A percentile compares a stretch with the other conserved stretches of the same genome.
Evolutionary conservation across 2,888 invertebrate species (phyloP).

Genomic region (Lasioglossum lativentre): DNA sequence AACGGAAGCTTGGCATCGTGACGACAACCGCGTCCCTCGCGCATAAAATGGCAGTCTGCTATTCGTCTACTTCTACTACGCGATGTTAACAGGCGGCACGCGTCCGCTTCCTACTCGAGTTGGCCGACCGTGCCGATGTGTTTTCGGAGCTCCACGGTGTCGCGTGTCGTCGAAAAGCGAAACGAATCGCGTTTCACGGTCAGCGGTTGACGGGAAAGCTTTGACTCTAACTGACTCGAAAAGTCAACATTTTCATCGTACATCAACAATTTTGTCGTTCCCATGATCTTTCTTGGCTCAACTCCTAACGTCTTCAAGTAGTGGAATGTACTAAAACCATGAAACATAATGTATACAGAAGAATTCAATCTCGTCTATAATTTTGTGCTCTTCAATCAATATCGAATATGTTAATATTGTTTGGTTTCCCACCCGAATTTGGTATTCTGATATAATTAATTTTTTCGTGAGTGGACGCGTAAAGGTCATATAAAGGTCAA

Average conservation of each 20-base stretch:
- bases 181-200: constrained; percentile 41
- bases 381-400: neutral
- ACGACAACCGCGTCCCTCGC: constrained; percentile 33
- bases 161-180: constrained; percentile 32
- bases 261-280: too few relatives aligned
- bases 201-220: neutral
- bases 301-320: neutral
- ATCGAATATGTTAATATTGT: neutral
- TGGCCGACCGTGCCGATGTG: neutral
- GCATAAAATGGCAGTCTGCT: constrained; percentile 39
- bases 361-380: neutral
- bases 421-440: too few relatives aligned
- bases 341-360: neutral
- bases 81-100: constrained; percentile 39
- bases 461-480: too few relatives aligned
- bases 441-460: too few relatives aligned
- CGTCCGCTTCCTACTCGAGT: constrained; percentile 26
- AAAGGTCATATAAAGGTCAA: too few relatives aligned
- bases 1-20: constrained; percentile 48
- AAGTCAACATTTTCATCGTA: neutral
- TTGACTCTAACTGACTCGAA: neutral
- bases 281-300: neutral
- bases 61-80: constrained; percentile 5
- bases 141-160: constrained; percentile 7
- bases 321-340: too few relatives aligned